Percentiles rank a stretch among this genome's conserved stretches.
Conservation (phyloP, 2,797 vertebrate genomes). For the Malacoraja senta region DNA sequence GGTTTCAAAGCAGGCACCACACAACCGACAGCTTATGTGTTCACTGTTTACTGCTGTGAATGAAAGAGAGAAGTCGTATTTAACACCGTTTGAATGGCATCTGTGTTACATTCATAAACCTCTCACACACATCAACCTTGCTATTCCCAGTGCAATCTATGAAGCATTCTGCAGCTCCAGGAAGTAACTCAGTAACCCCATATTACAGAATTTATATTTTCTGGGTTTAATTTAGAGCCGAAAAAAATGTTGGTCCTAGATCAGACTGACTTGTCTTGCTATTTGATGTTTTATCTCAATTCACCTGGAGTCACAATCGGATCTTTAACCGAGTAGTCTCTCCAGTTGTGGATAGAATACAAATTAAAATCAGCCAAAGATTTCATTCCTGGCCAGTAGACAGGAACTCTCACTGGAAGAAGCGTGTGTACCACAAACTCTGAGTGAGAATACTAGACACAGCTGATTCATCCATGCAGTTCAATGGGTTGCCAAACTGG, state of each 20-base stretch:
- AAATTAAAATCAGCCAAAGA: not conserved
- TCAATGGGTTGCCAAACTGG: not conserved
- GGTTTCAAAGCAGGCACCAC: slow-evolving; percentile 90
- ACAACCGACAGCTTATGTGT: slow-evolving; percentile 85
- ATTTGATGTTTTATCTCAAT: not conserved
- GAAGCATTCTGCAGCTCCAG: not conserved
- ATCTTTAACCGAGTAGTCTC: no score
- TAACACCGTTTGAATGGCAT: slow-evolving; percentile 33
- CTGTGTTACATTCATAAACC: slow-evolving; percentile 27
- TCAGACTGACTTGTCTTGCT: not conserved
- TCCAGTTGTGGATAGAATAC: not conserved
- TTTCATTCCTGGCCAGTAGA: not conserved
- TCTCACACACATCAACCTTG: slow-evolving; percentile 17
- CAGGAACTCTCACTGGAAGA: not conserved
- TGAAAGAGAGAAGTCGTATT: slow-evolving; percentile 28
- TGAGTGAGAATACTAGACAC: not conserved
- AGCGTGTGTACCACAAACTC: not conserved
- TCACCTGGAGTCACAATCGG: not conserved
- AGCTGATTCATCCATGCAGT: not conserved
- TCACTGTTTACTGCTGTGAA: slow-evolving; percentile 74
- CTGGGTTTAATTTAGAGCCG: not conserved
- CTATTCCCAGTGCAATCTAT: not conserved
- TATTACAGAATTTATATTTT: not conserved
- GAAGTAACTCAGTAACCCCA: not conserved
- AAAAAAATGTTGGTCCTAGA: not conserved